Evolutionary conservation across 1,140 invertebrate genomes (phyloP), one percentile per base, ranked within the genome.

Genomic region (Caerostris darwini): DNA sequence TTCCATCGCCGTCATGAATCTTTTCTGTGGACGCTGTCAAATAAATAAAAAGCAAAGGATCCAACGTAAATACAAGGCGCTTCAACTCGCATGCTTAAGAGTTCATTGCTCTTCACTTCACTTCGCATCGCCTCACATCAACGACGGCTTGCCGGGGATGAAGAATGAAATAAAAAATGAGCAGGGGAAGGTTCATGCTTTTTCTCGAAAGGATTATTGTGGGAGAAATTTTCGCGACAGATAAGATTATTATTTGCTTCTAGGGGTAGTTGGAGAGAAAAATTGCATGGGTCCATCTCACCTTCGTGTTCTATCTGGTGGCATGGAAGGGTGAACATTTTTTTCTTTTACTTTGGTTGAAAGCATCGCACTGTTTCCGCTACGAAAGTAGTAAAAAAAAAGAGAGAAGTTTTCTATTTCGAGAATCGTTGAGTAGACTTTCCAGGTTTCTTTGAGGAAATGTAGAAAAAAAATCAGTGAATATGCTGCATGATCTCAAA

Each of bases 231-330:
- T 53, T 57, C 82, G n/a, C 54, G 56, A 57, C 17, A 85, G 82
- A 85, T 85, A 77, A 77, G 50, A 77, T 58, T 56, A 85, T 85
- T 56, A 85, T 85, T 85, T 56, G 56, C 56, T 85, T 85, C 57
- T 6, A 85, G 54, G 54, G 7, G 12, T 12, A 57, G 17, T 17
- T 14, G 54, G 12, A 19, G 56, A 57, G 3, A 57, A 83, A 56
- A 82, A 54, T 57, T 56, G 12, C 17, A 6, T 54, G 5, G 7
- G 54, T 10, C 7, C n/a, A 71, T 71, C 34, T 71, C 8, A 61
- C 8, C 17, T 71, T 71, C 10, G 19, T 71, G 7, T n/a, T 50
- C 7, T 34, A 2, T 71, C 7, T 34, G 8, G 8, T 10, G 34
- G 19, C 19, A 34, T 19, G 10, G 19, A 7, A 34, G n/a, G 19